phyloP scores from a whole-genome alignment of 2,797 vertebrate genomes.

The Esox lucius region DNA sequence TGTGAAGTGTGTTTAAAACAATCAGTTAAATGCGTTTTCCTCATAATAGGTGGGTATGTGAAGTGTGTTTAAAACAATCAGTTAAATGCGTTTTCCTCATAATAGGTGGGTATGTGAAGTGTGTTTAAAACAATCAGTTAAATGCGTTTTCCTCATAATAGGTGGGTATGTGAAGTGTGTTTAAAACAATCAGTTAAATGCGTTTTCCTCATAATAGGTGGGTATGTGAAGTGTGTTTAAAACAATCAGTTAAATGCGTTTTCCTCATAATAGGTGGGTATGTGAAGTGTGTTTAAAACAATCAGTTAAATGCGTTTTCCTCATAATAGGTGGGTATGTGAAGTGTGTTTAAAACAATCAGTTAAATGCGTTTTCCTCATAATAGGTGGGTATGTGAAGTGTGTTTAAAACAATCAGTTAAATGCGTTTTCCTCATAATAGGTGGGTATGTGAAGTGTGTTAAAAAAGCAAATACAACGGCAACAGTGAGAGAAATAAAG shows the following conservation, averaged over 20 bases:
- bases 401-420: constrained; percentile 55
- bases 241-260: constrained; percentile 19
- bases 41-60: neutral
- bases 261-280: too few relatives aligned
- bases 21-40: too few relatives aligned
- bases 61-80: constrained; percentile 57
- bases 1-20: constrained; percentile 59
- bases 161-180: constrained; percentile 36
- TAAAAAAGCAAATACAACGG: constrained; percentile 59
- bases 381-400: constrained; percentile 12
- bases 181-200: constrained; percentile 45
- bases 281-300: constrained; percentile 59
- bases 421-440: too few relatives aligned
- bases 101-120: constrained; percentile 12
- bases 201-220: too few relatives aligned
- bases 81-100: too few relatives aligned
- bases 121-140: constrained; percentile 55
- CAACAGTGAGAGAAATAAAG: constrained; percentile 59
- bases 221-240: constrained; percentile 53
- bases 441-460: constrained; percentile 36
- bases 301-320: too few relatives aligned
- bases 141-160: too few relatives aligned
- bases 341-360: constrained; percentile 57
- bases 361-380: too few relatives aligned
- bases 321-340: neutral